Evolutionary conservation across 2,888 invertebrate genomes (phyloP).

Genomic region (Tenthredo notha): DNA sequence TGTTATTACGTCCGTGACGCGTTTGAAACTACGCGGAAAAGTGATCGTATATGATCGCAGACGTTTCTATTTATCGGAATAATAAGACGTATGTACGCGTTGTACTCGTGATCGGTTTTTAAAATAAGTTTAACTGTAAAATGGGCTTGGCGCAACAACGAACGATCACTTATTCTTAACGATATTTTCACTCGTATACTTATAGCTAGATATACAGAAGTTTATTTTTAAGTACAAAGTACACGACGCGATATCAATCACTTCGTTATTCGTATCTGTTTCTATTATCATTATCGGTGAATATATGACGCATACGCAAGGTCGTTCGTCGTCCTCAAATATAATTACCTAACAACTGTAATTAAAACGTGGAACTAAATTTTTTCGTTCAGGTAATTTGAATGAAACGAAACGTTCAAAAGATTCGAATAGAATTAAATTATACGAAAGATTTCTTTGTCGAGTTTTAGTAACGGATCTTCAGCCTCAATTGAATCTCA

Average conservation of each 20-base stretch:
- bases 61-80: constrained; percentile 3
- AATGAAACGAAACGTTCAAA: not conserved
- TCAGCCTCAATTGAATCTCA: not conserved
- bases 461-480: not conserved
- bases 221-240: constrained; percentile 31
- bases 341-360: not conserved
- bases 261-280: not conserved
- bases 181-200: not conserved
- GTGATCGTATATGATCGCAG: not conserved
- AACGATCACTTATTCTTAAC: not conserved
- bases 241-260: constrained; percentile 13
- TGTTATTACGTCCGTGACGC: not conserved
- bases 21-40: not conserved
- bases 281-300: constrained; percentile 63
- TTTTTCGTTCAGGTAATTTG: not conserved
- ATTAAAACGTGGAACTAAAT: not conserved
- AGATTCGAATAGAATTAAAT: not conserved
- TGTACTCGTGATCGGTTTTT: constrained; percentile 3
- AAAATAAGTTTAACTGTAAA: not conserved
- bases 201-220: not conserved
- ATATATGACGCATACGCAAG: constrained; percentile 63
- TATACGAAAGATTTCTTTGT: not conserved
- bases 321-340: constrained; percentile 65
- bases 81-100: not conserved
- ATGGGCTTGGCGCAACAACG: not conserved